phyloP scores from a whole-genome alignment of 2,888 invertebrate species.

The Aradus depressus region DNA sequence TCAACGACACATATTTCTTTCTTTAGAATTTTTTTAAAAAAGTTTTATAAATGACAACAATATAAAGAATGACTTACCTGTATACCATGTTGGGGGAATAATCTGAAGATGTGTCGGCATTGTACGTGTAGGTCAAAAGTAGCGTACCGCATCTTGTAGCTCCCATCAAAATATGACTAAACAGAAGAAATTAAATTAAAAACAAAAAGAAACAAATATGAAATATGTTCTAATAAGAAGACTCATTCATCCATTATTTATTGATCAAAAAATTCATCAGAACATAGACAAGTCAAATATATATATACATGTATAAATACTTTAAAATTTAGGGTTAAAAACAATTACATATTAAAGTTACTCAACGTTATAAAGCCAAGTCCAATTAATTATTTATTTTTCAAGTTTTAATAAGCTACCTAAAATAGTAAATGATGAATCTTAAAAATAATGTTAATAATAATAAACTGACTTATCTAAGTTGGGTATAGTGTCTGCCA shows the following conservation, averaged over 20 bases:
- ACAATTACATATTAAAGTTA: not conserved
- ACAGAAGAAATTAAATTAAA: slow-evolving; percentile 32
- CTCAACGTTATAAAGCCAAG: not conserved
- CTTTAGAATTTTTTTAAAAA: too few relatives aligned
- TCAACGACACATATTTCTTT: too few relatives aligned
- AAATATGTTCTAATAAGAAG: not conserved
- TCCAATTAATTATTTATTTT: not conserved
- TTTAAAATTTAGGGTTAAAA: too few relatives aligned
- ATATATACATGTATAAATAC: not conserved
- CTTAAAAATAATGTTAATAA: not conserved
- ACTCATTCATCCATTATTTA: not conserved
- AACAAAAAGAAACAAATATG: not conserved
- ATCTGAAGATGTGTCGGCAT: slow-evolving; percentile 36
- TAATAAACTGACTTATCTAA: slow-evolving; percentile 29
- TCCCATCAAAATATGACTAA: slow-evolving; percentile 84
- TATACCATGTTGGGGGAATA: slow-evolving; percentile 32
- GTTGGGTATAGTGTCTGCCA: slow-evolving; percentile 27
- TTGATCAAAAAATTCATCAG: not conserved
- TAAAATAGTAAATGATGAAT: not conserved
- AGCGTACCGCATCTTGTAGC: slow-evolving; percentile 90
- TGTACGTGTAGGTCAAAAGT: slow-evolving; percentile 74
- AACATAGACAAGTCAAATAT: not conserved
- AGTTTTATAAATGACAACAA: not conserved
- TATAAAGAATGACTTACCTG: slow-evolving; percentile 13
- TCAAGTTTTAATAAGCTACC: not conserved